A percentile compares a stretch with the other conserved stretches of the same genome.
Conservation (phyloP, 2,888 invertebrate species). For the Cosmia trapezina region DNA sequence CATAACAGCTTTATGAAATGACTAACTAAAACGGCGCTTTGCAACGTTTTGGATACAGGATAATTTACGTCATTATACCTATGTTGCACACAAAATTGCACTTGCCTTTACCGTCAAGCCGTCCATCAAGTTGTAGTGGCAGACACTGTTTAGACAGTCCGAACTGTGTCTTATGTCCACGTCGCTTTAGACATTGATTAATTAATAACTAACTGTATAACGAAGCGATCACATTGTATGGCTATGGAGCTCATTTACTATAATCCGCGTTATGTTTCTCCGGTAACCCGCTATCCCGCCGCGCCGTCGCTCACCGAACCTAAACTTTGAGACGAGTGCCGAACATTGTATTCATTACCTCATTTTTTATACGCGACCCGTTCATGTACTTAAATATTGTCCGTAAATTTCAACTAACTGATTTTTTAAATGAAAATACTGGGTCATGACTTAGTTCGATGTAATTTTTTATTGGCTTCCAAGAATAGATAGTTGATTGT, state of each 20-base stretch:
- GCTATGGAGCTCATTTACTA: constrained; percentile 43
- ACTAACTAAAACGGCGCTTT: constrained; percentile 63
- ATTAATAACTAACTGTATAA: constrained; percentile 20
- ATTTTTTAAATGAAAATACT: constrained; percentile 57
- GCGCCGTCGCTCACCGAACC: constrained; percentile 51
- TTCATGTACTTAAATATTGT: constrained; percentile 67
- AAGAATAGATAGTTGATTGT: constrained; percentile 21
- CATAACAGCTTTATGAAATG: constrained; percentile 68
- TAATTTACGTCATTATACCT: neutral
- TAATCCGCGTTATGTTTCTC: constrained; percentile 59
- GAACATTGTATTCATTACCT: constrained; percentile 80
- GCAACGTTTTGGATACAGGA: constrained; percentile 35
- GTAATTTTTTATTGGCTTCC: constrained; percentile 41
- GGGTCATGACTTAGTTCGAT: constrained; percentile 68
- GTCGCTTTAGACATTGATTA: constrained; percentile 8
- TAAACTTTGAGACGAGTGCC: constrained; percentile 66
- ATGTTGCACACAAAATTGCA: constrained; percentile 15
- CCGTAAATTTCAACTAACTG: constrained; percentile 63
- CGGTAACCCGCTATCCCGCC: constrained; percentile 82
- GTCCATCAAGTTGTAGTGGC: neutral
- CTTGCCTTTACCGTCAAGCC: neutral
- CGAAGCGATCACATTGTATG: neutral
- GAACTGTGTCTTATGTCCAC: neutral
- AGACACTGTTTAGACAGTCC: constrained; percentile 17
- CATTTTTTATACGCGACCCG: constrained; percentile 75